Evolutionary conservation across 1,140 invertebrate species (phyloP).

Genomic region (Monochamus saltuarius): DNA sequence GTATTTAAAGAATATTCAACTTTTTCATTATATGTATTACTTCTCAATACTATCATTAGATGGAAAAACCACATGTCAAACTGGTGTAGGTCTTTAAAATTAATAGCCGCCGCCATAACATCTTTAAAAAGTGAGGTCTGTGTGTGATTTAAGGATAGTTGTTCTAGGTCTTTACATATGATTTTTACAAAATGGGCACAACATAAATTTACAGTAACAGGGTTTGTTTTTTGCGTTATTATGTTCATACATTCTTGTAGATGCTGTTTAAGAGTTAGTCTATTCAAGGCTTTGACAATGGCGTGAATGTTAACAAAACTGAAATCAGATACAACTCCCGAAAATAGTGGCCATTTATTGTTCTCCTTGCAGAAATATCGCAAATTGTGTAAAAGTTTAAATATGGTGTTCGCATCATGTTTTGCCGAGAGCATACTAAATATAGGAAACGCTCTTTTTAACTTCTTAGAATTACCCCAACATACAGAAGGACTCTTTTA

Average conservation of each 20-base stretch:
- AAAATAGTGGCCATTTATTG: constrained; percentile 10
- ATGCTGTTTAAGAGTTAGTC: too few species aligned
- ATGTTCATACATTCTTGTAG: constrained; percentile 5
- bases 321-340: constrained; percentile 8
- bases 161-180: neutral
- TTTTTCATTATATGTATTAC: too few species aligned
- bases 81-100: too few species aligned
- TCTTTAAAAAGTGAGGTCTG: too few species aligned
- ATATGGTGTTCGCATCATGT: constrained; percentile 8
- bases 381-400: neutral
- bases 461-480: constrained; percentile 15
- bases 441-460: constrained; percentile 5
- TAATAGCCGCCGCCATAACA: too few species aligned
- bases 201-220: too few species aligned
- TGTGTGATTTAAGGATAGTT: too few species aligned
- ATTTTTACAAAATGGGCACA: neutral
- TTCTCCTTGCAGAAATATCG: neutral
- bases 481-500: constrained; percentile 10
- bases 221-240: too few species aligned
- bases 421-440: constrained; percentile 8
- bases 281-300: neutral
- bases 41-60: too few species aligned
- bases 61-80: too few species aligned
- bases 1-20: too few species aligned
- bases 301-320: constrained; percentile 4